phyloP scores from a whole-genome alignment of 2,113 vertebrate species.

The Ornithorhynchus anatinus region DNA sequence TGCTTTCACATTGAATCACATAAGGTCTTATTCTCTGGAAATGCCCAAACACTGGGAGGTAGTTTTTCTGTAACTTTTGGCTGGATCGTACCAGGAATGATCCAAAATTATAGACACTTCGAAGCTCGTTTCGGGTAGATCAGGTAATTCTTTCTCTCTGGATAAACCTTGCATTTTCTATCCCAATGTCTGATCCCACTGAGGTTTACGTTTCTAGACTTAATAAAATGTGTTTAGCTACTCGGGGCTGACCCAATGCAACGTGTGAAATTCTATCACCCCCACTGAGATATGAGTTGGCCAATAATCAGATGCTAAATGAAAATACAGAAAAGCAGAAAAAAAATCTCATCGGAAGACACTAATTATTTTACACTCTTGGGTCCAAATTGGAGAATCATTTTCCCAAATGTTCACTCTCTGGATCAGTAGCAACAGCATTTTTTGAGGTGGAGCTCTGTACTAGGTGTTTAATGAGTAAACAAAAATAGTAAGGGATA shows the following conservation, averaged over 20 bases:
- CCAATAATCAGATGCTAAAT: constrained; percentile 26
- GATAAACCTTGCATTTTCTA: constrained; percentile 16
- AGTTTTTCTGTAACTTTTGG: no score
- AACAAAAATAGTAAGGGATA: no score
- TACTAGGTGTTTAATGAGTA: no score
- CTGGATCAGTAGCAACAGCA: no score
- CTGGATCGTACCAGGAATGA: neutral
- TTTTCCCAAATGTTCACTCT: no score
- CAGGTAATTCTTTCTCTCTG: neutral
- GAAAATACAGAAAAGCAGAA: neutral
- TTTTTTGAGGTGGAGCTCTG: no score
- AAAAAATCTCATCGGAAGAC: constrained; percentile 33
- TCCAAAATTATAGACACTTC: neutral
- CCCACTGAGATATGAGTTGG: neutral
- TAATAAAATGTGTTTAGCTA: neutral
- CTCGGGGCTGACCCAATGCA: neutral
- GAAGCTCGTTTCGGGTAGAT: neutral
- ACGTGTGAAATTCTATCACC: constrained; percentile 7
- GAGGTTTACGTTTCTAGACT: neutral
- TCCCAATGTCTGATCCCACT: neutral
- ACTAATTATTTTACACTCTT: no score
- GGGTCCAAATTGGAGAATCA: no score
- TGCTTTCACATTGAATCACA: no score
- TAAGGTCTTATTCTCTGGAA: no score
- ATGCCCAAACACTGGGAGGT: no score